Evolutionary conservation across 2,113 vertebrate species (phyloP).

Genomic region (Phycodurus eques): DNA sequence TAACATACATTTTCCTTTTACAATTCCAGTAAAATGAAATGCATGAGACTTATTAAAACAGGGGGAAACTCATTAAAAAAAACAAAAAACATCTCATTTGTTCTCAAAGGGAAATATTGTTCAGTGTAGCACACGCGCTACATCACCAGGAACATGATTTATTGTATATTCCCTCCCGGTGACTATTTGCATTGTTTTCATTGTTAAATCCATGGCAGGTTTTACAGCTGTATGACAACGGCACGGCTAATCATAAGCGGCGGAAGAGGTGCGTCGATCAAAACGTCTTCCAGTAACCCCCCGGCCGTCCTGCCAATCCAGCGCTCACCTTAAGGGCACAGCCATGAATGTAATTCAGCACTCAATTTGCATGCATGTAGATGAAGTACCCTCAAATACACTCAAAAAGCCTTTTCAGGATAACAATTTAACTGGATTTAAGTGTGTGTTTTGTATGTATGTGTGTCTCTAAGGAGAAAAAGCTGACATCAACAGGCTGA

Average conservation of each 20-base stretch:
- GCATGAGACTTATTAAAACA: constrained; percentile 28
- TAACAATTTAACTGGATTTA: neutral
- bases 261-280: neutral
- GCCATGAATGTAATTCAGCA: neutral
- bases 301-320: neutral
- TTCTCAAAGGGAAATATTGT: constrained; percentile 23
- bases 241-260: neutral
- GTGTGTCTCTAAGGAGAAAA: neutral
- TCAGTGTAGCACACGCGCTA: constrained; percentile 15
- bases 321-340: neutral
- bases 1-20: neutral
- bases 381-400: neutral
- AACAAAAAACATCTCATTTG: constrained; percentile 7
- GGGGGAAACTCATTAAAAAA: too few species aligned
- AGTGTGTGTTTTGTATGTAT: neutral
- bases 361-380: constrained; percentile 10
- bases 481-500: neutral
- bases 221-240: constrained; percentile 19
- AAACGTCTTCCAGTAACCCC: neutral
- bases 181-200: constrained; percentile 26
- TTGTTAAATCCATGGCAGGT: constrained; percentile 39
- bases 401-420: constrained; percentile 12
- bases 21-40: neutral
- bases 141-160: constrained; percentile 49
- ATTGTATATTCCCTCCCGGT: constrained; percentile 33